Evolutionary conservation across 2,113 vertebrate species (phyloP), one percentile per base, ranked within the genome.

Genomic region (Perca fluviatilis): DNA sequence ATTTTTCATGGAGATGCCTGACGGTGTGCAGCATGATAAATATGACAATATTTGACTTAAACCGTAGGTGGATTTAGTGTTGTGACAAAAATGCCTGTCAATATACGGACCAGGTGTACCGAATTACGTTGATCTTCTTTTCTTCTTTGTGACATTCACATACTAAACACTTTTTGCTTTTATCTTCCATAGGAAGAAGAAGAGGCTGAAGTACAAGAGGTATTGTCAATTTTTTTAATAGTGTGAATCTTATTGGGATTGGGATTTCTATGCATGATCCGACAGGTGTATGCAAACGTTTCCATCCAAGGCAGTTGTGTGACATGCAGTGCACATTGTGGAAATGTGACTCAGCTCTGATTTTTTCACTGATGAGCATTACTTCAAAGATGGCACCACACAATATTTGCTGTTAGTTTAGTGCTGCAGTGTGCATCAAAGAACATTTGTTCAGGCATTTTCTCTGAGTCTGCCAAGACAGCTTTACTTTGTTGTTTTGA

Each of bases 161-260:
- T 56, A 33, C 57, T 84, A 70, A 85, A 86, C 47, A 53, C 43
- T 8, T 40, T 77, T 23, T 89, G n/a, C 65, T 93, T 83, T 89
- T 49, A 79, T 88, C 40, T 76, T 74, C 61, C 15, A 53, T 81
- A 93, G 92, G 94, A 95, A 46, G 95, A 95, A 89, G 95, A 95
- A 77, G 94, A 95, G 68, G 90, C 78, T 30, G 93, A 93, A 60
- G 85, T 49, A 56, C 74, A 93, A 87, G 95, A 95, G 95, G 95
- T 95, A 96, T 51, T 64, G 40, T 25, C 56, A 8, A 16, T 76
- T 67, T 49, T 79, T 76, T 58, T 89, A 82, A 91, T 83, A 85
- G 50, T 78, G 81, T 92, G 90, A 85, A 62, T 77, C 51, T 18
- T 18, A 30, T n/a, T 75, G 58, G n/a, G 49, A 43, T 86, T 72